phyloP scores from a whole-genome alignment of 2,888 invertebrate species.

The Agrotis segetum region DNA sequence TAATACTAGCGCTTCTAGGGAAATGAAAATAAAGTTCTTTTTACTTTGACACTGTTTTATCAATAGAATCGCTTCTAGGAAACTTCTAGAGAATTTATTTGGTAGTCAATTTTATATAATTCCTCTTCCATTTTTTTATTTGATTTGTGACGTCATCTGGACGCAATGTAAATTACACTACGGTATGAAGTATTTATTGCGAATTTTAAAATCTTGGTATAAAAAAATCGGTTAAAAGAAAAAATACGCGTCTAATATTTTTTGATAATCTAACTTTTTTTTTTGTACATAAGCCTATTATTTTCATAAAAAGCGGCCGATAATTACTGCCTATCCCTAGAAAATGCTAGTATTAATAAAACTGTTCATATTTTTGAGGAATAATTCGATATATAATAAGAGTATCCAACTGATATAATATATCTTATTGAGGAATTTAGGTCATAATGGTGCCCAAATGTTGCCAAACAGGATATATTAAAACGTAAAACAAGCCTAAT shows the following conservation, averaged over 20 bases:
- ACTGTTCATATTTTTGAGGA: conserved; percentile 26
- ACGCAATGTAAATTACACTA: too few species aligned
- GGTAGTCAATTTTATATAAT: background rate
- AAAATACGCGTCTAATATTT: too few species aligned
- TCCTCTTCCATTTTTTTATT: background rate
- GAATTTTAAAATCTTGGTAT: too few species aligned
- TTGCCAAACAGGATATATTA: conserved; percentile 19
- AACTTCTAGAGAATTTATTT: background rate
- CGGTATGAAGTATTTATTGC: too few species aligned
- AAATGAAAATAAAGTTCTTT: too few species aligned
- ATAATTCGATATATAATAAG: conserved; percentile 11
- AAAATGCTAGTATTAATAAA: conserved; percentile 18
- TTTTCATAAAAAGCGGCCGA: background rate
- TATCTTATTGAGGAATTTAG: conserved; percentile 13
- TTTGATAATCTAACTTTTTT: too few species aligned
- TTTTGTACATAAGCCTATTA: too few species aligned
- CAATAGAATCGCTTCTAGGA: too few species aligned
- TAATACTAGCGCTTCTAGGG: conserved; percentile 28
- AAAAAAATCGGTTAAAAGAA: too few species aligned
- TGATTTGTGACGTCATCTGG: too few species aligned
- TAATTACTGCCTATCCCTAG: background rate
- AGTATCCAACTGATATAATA: conserved; percentile 21
- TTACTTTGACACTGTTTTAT: too few species aligned
- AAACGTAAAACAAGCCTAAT: background rate
- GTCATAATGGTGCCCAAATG: conserved; percentile 17